Evolutionary conservation across 2,113 vertebrate genomes (phyloP).

Genomic region (Smithornis capensis): DNA sequence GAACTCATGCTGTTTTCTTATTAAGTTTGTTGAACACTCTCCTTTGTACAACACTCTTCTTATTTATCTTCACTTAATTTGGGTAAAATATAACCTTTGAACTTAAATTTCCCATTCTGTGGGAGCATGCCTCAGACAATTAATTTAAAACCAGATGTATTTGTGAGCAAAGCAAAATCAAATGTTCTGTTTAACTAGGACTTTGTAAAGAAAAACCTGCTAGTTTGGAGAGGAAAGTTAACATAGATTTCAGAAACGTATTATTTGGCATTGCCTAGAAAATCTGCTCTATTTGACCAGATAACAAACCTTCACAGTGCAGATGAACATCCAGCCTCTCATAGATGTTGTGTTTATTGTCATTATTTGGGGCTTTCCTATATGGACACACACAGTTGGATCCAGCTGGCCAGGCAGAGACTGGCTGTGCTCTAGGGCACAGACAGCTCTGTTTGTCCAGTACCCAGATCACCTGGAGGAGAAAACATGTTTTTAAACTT

Average conservation of each 20-base stretch:
- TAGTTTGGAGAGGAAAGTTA: background rate
- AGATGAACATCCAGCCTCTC: background rate
- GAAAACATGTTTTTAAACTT: background rate
- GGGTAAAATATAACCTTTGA: background rate
- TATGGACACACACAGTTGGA: background rate
- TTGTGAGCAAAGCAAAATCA: background rate
- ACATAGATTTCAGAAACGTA: background rate
- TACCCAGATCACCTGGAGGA: background rate
- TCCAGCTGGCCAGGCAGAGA: background rate
- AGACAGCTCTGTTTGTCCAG: background rate
- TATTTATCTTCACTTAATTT: background rate
- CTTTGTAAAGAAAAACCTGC: background rate
- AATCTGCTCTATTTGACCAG: background rate
- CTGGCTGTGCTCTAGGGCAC: background rate
- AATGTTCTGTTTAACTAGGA: background rate
- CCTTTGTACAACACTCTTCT: background rate
- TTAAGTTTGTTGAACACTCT: background rate
- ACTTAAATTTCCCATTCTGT: background rate
- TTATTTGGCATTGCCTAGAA: background rate
- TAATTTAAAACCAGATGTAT: background rate
- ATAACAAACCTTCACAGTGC: background rate
- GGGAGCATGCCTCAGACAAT: fast-evolving
- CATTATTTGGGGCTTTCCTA: background rate
- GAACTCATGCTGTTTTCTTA: background rate
- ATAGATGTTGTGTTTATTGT: background rate